phyloP scores from a whole-genome alignment of 1,140 invertebrate genomes.

The Drosophila navojoa region DNA sequence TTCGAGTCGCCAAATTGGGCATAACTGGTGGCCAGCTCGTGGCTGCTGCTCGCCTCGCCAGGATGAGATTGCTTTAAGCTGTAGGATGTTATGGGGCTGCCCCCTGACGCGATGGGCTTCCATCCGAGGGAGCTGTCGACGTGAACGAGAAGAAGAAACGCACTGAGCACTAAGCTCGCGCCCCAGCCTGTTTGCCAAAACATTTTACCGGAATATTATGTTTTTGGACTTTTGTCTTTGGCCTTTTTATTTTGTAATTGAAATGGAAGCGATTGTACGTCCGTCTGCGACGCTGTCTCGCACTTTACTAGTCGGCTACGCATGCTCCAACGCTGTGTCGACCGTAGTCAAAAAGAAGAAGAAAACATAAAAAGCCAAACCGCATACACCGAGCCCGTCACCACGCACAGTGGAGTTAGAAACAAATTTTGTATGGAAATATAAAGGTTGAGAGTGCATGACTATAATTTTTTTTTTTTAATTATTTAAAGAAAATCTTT shows the following conservation, averaged over 20 bases:
- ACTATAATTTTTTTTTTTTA: too few relatives aligned
- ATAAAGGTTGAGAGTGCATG: too few relatives aligned
- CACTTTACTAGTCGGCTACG: slow-evolving; percentile 79
- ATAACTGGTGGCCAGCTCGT: slow-evolving; percentile 62
- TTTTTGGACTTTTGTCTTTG: slow-evolving; percentile 9
- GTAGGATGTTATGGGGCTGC: slow-evolving; percentile 53
- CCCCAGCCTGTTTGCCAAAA: slow-evolving; percentile 5
- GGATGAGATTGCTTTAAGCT: slow-evolving; percentile 80
- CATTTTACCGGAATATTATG: slow-evolving; percentile 3
- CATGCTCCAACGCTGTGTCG: slow-evolving; percentile 59
- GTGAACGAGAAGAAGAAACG: neutral
- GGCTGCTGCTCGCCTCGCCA: slow-evolving; percentile 65
- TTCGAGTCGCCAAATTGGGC: slow-evolving; percentile 45
- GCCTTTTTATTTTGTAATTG: neutral
- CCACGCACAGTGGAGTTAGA: neutral
- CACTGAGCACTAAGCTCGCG: slow-evolving; percentile 12
- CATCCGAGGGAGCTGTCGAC: slow-evolving; percentile 40
- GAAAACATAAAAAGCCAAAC: slow-evolving; percentile 12
- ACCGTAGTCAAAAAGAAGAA: slow-evolving; percentile 53
- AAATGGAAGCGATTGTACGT: slow-evolving; percentile 53
- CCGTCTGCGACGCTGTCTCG: slow-evolving; percentile 70
- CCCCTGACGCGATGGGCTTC: slow-evolving; percentile 67
- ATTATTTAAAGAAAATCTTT: too few relatives aligned
- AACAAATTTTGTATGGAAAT: too few relatives aligned
- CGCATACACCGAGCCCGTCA: slow-evolving; percentile 30